Percentiles rank a stretch among this genome's conserved stretches.
Evolutionary conservation across 2,888 invertebrate species (phyloP).

Genomic region (Sinelater perroti): DNA sequence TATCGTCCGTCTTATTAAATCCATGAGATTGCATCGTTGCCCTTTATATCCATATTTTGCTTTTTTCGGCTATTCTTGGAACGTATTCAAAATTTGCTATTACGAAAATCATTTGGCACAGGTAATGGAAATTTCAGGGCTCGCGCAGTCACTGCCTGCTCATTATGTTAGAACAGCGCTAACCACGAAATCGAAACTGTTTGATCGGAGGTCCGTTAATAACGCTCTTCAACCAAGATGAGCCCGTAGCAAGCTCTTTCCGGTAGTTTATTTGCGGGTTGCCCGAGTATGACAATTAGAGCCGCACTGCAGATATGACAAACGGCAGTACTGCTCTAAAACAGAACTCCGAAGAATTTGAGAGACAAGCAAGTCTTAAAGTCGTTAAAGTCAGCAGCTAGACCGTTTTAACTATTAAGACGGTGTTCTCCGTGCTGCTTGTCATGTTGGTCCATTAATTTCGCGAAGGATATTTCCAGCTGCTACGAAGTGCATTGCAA

Average conservation of each 20-base stretch:
- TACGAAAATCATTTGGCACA: constrained; percentile 22
- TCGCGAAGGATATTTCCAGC: constrained; percentile 53
- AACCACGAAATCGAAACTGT: constrained; percentile 23
- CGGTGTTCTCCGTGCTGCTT: constrained; percentile 50
- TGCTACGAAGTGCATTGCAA: constrained; percentile 33
- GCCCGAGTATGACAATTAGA: too few species aligned
- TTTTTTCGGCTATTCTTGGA: constrained; percentile 11
- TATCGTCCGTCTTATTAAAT: too few species aligned
- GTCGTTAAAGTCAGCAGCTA: constrained; percentile 53
- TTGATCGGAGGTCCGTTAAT: constrained; percentile 24
- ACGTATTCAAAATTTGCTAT: constrained; percentile 13
- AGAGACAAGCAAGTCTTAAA: constrained; percentile 45
- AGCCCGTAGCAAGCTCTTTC: background rate
- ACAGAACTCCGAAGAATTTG: constrained; percentile 1
- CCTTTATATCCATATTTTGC: background rate
- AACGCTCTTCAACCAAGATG: constrained; percentile 9
- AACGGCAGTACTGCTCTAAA: background rate
- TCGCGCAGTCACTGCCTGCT: constrained; percentile 15
- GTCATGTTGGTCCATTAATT: constrained; percentile 52
- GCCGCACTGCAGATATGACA: background rate
- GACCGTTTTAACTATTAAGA: constrained; percentile 50
- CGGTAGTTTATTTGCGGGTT: too few species aligned
- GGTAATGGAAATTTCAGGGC: constrained; percentile 23
- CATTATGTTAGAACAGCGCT: constrained; percentile 20
- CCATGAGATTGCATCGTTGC: background rate